Evolutionary conservation across 2,888 invertebrate species (phyloP).

Genomic region (Gisinianus flammeolus): DNA sequence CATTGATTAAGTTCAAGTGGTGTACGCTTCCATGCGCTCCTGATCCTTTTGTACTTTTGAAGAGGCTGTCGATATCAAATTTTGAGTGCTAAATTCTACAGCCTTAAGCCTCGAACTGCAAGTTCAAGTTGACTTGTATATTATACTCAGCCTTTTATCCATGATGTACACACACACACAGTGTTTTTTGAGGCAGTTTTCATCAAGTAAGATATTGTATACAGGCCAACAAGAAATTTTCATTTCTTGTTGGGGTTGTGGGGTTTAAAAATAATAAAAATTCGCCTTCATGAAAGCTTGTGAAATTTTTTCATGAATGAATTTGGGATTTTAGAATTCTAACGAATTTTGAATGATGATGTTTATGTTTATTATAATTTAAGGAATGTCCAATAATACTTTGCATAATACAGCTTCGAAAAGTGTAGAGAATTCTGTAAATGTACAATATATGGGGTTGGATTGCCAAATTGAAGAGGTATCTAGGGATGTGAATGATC

Average conservation of each 20-base stretch:
- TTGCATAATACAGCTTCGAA: not conserved
- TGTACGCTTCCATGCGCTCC: conserved; percentile 28
- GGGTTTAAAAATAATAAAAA: too few relatives aligned
- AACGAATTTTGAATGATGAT: not conserved
- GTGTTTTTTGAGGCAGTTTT: too few relatives aligned
- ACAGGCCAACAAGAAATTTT: not conserved
- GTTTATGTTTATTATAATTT: not conserved
- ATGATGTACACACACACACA: not conserved
- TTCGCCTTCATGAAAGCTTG: too few relatives aligned
- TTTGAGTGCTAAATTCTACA: conserved; percentile 40
- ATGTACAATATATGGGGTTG: not conserved
- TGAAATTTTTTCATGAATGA: too few relatives aligned
- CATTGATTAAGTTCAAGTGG: conserved; percentile 36
- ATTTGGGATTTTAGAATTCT: too few relatives aligned
- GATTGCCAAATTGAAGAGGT: not conserved
- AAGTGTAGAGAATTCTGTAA: not conserved
- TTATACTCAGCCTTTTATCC: conserved; percentile 17
- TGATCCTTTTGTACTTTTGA: conserved; percentile 36
- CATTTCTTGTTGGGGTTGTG: too few relatives aligned
- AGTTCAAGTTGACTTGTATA: conserved; percentile 35
- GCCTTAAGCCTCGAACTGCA: conserved; percentile 30
- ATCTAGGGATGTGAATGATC: not conserved
- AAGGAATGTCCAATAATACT: not conserved
- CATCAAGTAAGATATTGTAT: too few relatives aligned
- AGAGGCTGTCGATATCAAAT: conserved; percentile 37